These are phyloP conservation scores for Nicator chloris DNA, from an alignment of 2,113 vertebrate genomes.

Conservation along the genomic window DNA sequence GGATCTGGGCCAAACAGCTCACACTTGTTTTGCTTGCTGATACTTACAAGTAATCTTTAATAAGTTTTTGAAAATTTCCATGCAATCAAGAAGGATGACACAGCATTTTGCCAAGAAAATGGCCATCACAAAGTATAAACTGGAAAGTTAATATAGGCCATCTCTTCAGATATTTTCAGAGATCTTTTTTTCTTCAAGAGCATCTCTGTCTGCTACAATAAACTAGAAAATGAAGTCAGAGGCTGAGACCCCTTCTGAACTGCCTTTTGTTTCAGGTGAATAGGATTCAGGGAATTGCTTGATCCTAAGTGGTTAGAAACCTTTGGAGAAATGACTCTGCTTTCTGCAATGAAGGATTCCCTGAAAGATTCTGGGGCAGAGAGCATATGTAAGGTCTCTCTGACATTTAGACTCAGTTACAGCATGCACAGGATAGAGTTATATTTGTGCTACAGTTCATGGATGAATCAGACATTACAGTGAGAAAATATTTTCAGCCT, in stretches of 20 bases:
- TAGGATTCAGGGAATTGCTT: not conserved
- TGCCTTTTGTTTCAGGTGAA: not conserved
- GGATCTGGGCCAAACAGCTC: not conserved
- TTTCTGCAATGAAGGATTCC: not conserved
- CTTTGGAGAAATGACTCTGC: not conserved
- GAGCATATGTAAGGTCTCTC: not conserved
- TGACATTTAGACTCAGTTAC: slow-evolving; percentile 12
- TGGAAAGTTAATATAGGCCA: not conserved
- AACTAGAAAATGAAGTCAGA: not conserved
- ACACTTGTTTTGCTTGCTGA: not conserved
- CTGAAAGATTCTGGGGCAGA: not conserved
- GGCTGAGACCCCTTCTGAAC: not conserved
- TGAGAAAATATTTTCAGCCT: not conserved
- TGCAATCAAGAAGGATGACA: not conserved
- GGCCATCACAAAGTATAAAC: not conserved
- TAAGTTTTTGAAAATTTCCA: not conserved
- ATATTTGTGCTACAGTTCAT: not conserved
- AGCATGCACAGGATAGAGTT: not conserved
- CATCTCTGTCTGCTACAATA: not conserved
- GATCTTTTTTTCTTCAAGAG: not conserved
- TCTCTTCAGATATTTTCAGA: not conserved
- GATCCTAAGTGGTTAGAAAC: not conserved
- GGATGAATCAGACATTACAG: slow-evolving; percentile 17
- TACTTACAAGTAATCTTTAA: not conserved
- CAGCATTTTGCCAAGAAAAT: not conserved